Conservation (phyloP, 2,888 invertebrate genomes). For the Amphipoea oculea region DNA sequence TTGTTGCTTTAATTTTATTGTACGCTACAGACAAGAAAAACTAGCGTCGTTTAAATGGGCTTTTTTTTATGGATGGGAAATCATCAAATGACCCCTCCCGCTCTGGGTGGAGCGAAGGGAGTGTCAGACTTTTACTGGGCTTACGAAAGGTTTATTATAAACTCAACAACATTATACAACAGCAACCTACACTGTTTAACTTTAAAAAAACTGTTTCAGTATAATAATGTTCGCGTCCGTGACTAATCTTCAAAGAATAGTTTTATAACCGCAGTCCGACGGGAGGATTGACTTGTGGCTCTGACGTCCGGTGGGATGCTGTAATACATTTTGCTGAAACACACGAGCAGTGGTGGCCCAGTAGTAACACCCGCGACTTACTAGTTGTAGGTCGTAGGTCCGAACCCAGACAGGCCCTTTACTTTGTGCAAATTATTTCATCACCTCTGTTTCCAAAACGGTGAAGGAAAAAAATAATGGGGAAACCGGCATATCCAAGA, state of each 20-base stretch:
- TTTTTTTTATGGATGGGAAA: too few relatives aligned
- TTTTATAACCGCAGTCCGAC: constrained; percentile 18
- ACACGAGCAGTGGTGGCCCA: not conserved
- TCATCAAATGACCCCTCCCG: too few relatives aligned
- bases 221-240: not conserved
- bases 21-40: not conserved
- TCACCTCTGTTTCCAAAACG: not conserved
- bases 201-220: not conserved
- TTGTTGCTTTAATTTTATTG: not conserved
- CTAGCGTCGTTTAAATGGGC: not conserved
- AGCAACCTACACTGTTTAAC: not conserved
- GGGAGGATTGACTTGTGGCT: constrained; percentile 16
- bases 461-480: not conserved
- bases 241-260: constrained; percentile 23
- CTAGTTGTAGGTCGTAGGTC: not conserved
- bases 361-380: not conserved
- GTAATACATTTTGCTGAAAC: constrained; percentile 4
- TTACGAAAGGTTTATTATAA: not conserved
- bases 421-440: not conserved
- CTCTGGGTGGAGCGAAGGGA: too few relatives aligned
- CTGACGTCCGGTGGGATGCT: not conserved
- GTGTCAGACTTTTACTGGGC: too few relatives aligned
- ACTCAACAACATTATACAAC: not conserved
- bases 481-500: not conserved
- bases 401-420: not conserved